Percentiles rank a stretch among this genome's conserved stretches.
Conservation (phyloP, 2,113 vertebrate genomes). For the Mesocricetus auratus region DNA sequence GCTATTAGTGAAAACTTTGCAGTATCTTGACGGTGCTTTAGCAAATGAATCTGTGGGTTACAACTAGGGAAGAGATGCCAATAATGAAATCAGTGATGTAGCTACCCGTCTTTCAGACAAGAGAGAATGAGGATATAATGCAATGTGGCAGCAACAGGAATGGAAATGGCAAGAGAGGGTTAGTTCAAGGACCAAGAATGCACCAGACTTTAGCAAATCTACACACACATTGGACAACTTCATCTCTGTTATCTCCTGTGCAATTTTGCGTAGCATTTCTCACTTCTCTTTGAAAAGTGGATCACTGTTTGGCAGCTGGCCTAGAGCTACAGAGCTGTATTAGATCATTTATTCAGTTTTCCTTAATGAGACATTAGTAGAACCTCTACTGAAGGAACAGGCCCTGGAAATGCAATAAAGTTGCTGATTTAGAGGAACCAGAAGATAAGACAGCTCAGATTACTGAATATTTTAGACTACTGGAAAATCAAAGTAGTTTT, state of each 20-base stretch:
- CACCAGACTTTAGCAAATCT: neutral
- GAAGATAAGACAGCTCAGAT: conserved; percentile 12
- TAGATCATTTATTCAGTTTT: conserved; percentile 56
- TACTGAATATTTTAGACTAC: conserved; percentile 30
- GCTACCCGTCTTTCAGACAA: neutral
- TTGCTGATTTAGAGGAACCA: conserved; percentile 50
- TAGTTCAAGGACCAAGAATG: neutral
- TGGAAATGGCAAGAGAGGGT: neutral
- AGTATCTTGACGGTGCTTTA: neutral
- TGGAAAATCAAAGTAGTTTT: neutral
- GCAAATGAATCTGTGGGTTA: neutral
- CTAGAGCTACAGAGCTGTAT: conserved; percentile 36
- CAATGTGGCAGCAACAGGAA: neutral
- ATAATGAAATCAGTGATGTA: neutral
- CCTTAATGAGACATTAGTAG: conserved; percentile 59
- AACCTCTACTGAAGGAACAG: conserved; percentile 28
- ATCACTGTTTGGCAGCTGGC: conserved; percentile 40
- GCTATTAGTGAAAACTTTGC: neutral
- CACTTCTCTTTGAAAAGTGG: conserved; percentile 17
- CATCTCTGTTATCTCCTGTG: neutral
- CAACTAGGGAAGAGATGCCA: neutral
- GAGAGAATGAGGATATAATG: neutral
- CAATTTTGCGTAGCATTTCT: conserved; percentile 14
- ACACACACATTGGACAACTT: neutral
- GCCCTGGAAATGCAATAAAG: conserved; percentile 35